Evolutionary conservation across 2,888 invertebrate species (phyloP).

Genomic region (Encarsia formosa): DNA sequence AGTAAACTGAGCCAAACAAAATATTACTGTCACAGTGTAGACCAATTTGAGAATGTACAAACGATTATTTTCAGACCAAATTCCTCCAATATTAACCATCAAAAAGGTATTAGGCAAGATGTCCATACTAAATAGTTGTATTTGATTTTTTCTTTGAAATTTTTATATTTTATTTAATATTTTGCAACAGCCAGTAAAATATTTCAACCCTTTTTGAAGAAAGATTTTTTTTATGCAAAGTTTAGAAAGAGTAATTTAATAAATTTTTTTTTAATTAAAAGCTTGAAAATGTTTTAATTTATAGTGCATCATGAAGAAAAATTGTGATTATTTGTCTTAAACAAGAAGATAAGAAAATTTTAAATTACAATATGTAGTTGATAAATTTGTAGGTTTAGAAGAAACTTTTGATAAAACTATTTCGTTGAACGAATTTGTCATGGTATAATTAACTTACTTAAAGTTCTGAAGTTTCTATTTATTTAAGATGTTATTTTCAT

Average conservation of each 20-base stretch:
- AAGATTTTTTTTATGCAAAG: neutral
- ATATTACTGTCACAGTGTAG: neutral
- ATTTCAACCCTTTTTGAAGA: neutral
- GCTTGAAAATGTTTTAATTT: neutral
- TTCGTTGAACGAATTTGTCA: too few species aligned
- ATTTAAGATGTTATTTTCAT: too few species aligned
- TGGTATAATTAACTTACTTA: too few species aligned
- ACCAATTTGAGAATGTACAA: neutral
- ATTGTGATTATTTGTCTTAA: neutral
- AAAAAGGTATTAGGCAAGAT: constrained; percentile 4
- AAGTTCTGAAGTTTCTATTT: too few species aligned
- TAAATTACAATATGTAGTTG: neutral
- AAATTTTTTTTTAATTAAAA: neutral
- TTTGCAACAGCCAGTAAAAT: too few species aligned
- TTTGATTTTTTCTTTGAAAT: too few species aligned
- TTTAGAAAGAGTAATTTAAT: neutral
- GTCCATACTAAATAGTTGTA: constrained; percentile 2
- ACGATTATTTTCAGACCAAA: constrained; percentile 4
- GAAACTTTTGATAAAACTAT: too few species aligned
- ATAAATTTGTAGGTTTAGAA: too few species aligned
- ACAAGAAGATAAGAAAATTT: neutral
- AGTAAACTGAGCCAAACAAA: neutral
- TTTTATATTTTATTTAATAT: neutral
- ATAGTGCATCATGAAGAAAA: neutral
- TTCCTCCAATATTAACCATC: neutral